Conservation (phyloP, 2,888 invertebrate species). For the Disparrhopalites patrizii region DNA sequence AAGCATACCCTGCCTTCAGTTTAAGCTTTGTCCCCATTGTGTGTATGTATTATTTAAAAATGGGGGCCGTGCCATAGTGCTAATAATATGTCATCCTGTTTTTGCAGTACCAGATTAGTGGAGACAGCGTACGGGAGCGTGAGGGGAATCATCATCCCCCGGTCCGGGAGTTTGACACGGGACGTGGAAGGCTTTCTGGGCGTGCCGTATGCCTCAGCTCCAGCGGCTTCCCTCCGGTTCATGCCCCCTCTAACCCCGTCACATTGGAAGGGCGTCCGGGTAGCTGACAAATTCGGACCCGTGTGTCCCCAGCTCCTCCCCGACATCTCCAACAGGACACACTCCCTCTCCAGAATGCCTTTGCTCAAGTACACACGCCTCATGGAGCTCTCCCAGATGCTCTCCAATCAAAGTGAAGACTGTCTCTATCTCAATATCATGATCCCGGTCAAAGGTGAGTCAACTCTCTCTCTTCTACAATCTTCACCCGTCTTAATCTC, state of each 20-base stretch:
- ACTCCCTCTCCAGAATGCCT: slow-evolving; percentile 47
- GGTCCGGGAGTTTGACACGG: slow-evolving; percentile 42
- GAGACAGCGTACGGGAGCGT: slow-evolving; percentile 48
- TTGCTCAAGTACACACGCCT: slow-evolving; percentile 48
- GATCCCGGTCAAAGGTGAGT: slow-evolving; percentile 28
- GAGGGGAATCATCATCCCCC: slow-evolving; percentile 46
- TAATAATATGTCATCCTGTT: too few species aligned
- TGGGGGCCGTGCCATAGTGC: too few species aligned
- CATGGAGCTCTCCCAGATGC: slow-evolving; percentile 43
- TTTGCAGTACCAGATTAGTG: slow-evolving; percentile 41
- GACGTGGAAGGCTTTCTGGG: slow-evolving; percentile 48
- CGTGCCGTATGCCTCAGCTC: slow-evolving; percentile 91
- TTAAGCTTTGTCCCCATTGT: too few species aligned
- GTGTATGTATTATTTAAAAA: too few species aligned
- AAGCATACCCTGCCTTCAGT: too few species aligned
- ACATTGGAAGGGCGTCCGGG: slow-evolving; percentile 83
- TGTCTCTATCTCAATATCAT: slow-evolving; percentile 45
- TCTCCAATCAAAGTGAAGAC: slow-evolving; percentile 48
- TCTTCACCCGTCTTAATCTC: too few species aligned
- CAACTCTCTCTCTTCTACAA: too few species aligned
- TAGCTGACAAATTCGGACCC: slow-evolving; percentile 80
- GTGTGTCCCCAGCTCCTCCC: slow-evolving; percentile 91
- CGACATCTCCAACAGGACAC: slow-evolving; percentile 56
- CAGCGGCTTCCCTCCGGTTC: slow-evolving; percentile 80
- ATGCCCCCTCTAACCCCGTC: slow-evolving; percentile 95